Evolutionary conservation across 2,113 vertebrate genomes (phyloP).

Genomic region (Rhineura floridana): DNA sequence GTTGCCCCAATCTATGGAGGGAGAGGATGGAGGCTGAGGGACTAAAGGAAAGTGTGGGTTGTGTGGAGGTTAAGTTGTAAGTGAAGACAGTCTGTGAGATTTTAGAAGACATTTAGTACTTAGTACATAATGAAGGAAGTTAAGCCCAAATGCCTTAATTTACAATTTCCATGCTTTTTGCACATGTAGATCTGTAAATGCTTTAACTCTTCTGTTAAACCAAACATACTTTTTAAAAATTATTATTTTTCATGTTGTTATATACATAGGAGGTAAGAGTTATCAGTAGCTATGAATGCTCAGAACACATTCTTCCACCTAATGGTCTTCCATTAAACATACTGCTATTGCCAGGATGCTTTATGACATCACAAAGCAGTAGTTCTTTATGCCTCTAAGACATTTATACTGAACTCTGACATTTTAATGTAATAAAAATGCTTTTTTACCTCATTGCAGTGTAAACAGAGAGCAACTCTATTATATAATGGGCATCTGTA

Average conservation of each 20-base stretch:
- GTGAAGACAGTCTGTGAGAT: background rate
- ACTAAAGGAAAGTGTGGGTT: background rate
- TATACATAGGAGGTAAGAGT: background rate
- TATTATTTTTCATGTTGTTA: too few species aligned
- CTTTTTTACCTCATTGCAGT: constrained; percentile 65
- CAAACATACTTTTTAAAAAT: background rate
- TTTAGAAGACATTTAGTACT: background rate
- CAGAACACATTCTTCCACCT: constrained; percentile 24
- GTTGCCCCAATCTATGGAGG: background rate
- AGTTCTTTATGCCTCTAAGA: constrained; percentile 69
- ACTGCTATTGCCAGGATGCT: constrained; percentile 56
- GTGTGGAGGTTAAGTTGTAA: background rate
- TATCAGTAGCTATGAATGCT: background rate
- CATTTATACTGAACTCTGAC: constrained; percentile 70
- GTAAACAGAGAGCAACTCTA: constrained; percentile 73
- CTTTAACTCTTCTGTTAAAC: background rate
- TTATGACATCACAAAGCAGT: constrained; percentile 72
- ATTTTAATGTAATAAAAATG: constrained; percentile 74
- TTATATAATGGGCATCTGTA: constrained; percentile 74
- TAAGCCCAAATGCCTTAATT: background rate
- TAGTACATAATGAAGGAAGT: background rate
- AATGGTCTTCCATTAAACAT: constrained; percentile 31
- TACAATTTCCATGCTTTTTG: background rate
- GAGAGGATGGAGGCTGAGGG: background rate
- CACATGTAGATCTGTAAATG: background rate